Evolutionary conservation across 2,797 vertebrate species (phyloP), one percentile per base, ranked within the genome.

Genomic region (Enteromius fasciolatus): DNA sequence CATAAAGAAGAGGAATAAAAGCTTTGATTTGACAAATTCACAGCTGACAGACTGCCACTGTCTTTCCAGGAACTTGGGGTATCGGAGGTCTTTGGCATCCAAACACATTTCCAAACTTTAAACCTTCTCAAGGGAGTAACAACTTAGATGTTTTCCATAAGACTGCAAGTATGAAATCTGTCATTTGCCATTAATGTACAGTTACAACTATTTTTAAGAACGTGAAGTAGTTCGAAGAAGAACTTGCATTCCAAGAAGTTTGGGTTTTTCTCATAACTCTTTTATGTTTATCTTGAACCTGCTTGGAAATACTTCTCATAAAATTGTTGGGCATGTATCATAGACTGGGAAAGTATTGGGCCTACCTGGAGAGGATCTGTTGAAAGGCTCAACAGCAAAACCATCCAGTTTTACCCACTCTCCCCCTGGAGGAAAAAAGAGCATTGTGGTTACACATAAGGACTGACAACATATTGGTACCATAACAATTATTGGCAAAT

Each of bases 361-460:
- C 86, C 90, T 93, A 95, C 93, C 90, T 93, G 93, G 86, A 88
- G 91, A 87, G 83, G 94, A 92, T 88, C 90, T 91, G 92, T 91
- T 94, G 92, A 92, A 86, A 87, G 92, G 85, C 92, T 94, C 91
- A 88, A 94, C 90, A 84, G 95, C 92, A 89, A 95, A 95, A 86
- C 92, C 95, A 86, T 95, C 94, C 88, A 91, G 91, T 90, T 94
- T 92, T 88, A 94, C 93, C 92, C 90, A 94, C 83, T 95, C 93
- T 89, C 92, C 93, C 90, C 93, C 94, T 95, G 87, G 68, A 85
- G 39, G 61, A 86, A 67, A 59, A 46, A 46, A 70, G 4, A 52
- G 36, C 25, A 46, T 20, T n/a, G 20, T 17, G 78, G 52, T 80
- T 57, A 76, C n/a, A 80, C 10, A 61, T n/a, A 61, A 31, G 33